Evolutionary conservation across 2,113 vertebrate species (phyloP).

Genomic region (Dicrurus megarhynchus): DNA sequence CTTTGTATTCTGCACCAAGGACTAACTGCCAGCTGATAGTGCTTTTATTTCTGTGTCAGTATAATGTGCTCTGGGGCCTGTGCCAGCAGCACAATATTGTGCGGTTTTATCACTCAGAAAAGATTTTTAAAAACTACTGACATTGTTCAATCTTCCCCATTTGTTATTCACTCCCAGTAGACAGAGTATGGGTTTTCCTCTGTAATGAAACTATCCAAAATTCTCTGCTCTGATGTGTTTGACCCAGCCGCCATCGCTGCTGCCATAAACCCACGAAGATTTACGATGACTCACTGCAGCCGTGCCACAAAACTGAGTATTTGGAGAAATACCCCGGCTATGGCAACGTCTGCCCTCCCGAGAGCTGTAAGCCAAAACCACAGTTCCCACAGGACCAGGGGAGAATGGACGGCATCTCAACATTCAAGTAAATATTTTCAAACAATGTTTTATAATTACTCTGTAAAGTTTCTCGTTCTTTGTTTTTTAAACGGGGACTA

Average conservation of each 20-base stretch:
- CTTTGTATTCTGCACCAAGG: background rate
- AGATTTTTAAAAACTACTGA: background rate
- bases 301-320: constrained; percentile 75
- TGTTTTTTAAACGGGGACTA: background rate
- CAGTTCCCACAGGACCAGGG: constrained; percentile 28
- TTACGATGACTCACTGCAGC: constrained; percentile 57
- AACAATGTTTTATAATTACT: background rate
- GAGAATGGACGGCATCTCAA: constrained; percentile 79
- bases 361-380: constrained; percentile 75
- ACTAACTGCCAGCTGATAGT: background rate
- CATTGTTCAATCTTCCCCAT: background rate
- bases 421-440: constrained; percentile 78
- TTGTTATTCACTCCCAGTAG: background rate
- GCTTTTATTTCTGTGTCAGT: background rate
- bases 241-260: constrained; percentile 81
- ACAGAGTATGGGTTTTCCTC: background rate
- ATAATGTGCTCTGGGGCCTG: background rate
- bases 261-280: constrained; percentile 70
- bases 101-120: background rate
- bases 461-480: background rate
- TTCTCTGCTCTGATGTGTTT: background rate
- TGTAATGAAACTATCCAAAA: background rate
- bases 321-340: constrained; percentile 78
- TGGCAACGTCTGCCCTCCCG: constrained; percentile 59
- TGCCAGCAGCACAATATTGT: background rate